A percentile compares a stretch with the other conserved stretches of the same genome.
Conservation (phyloP, 2,797 vertebrate species). For the Propithecus deckenii region DNA sequence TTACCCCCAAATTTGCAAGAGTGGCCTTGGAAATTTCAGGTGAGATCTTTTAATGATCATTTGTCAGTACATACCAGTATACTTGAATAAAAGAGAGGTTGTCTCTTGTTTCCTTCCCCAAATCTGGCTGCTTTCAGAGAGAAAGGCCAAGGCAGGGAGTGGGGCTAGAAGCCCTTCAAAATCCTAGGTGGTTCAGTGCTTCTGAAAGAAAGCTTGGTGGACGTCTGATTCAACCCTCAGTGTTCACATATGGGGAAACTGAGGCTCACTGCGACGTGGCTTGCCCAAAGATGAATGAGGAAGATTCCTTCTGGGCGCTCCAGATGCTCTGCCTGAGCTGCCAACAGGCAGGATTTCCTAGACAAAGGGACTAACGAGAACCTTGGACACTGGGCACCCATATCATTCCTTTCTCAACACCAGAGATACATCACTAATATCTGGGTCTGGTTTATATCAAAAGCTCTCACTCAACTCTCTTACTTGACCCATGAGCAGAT, state of each 20-base stretch:
- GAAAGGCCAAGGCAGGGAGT: background rate
- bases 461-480: background rate
- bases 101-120: conserved; percentile 2
- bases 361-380: background rate
- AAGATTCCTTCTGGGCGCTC: background rate
- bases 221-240: background rate
- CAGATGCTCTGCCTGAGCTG: background rate
- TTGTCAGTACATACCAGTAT: conserved; percentile 25
- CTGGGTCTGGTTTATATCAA: background rate
- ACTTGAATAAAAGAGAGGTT: conserved; percentile 37
- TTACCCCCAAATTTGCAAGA: background rate
- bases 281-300: background rate
- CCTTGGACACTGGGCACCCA: background rate
- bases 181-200: background rate
- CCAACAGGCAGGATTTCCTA: background rate
- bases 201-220: background rate
- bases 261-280: background rate
- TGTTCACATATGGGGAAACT: background rate
- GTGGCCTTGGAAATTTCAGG: conserved; percentile 17
- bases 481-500: background rate
- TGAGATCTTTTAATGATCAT: background rate
- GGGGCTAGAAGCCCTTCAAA: background rate
- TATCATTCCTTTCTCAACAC: background rate
- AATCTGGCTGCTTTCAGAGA: background rate
- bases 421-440: background rate